Percentiles rank a stretch among this genome's conserved stretches.
Evolutionary conservation across 1,140 invertebrate genomes (phyloP).

Genomic region (Drosophila ambigua): DNA sequence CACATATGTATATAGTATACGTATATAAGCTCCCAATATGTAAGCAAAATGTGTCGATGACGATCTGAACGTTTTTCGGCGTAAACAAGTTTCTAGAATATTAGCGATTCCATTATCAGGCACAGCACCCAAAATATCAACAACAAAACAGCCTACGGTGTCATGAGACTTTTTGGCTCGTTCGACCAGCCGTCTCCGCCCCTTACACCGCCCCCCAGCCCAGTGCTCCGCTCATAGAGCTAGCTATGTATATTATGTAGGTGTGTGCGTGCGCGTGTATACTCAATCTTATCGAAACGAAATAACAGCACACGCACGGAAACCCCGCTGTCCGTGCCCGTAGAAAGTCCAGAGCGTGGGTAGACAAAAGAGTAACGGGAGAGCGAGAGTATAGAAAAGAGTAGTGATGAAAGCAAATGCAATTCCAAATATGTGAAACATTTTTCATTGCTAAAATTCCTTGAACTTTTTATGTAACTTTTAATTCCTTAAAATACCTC

Average conservation of each 20-base stretch:
- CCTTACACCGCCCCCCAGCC: conserved; percentile 6
- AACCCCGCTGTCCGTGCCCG: neutral
- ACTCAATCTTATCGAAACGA: conserved; percentile 66
- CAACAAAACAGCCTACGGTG: conserved; percentile 42
- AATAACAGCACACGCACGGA: conserved; percentile 24
- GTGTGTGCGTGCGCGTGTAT: neutral
- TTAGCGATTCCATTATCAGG: conserved; percentile 76
- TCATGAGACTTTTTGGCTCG: conserved; percentile 51
- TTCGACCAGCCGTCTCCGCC: conserved; percentile 17
- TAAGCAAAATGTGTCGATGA: conserved; percentile 51
- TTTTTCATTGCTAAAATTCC: too few relatives aligned
- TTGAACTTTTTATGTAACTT: too few relatives aligned
- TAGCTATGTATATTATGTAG: neutral
- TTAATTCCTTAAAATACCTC: too few relatives aligned
- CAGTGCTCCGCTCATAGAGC: neutral
- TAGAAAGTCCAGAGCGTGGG: conserved; percentile 12
- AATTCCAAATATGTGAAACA: too few relatives aligned
- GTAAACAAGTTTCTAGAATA: conserved; percentile 83
- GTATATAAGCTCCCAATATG: conserved; percentile 36
- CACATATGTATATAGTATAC: conserved; percentile 3
- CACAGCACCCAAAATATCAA: conserved; percentile 32
- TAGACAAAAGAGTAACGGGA: conserved; percentile 6
- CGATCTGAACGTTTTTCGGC: conserved; percentile 56
- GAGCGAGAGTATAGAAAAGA: too few relatives aligned
- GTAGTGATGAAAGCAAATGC: too few relatives aligned